These are phyloP conservation scores for human (Homo sapiens) DNA, from an alignment of 2,113 vertebrate species.

Conservation along the genomic window DNA sequence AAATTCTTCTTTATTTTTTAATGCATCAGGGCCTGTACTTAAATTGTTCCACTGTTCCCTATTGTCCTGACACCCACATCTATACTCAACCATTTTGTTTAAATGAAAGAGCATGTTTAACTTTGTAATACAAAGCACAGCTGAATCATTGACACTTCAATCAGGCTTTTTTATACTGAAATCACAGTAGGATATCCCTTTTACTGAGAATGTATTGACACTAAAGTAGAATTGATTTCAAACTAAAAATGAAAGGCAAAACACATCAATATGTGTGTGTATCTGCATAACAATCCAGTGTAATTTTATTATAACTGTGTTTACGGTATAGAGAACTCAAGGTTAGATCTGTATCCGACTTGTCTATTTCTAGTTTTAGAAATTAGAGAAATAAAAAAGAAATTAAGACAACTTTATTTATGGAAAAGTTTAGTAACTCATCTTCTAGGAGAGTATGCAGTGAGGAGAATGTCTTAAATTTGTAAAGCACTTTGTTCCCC, in stretches of 20 bases:
- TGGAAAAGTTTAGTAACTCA: background rate
- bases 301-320: slow-evolving; percentile 51
- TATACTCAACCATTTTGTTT: slow-evolving; percentile 75
- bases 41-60: slow-evolving; percentile 35
- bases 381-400: background rate
- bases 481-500: background rate
- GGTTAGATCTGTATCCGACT: background rate
- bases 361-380: background rate
- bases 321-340: slow-evolving; percentile 15
- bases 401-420: background rate
- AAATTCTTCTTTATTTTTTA: slow-evolving; percentile 41
- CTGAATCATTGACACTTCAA: slow-evolving; percentile 82
- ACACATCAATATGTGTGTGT: slow-evolving; percentile 42
- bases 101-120: slow-evolving; percentile 77
- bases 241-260: slow-evolving; percentile 67
- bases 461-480: background rate
- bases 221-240: slow-evolving; percentile 78
- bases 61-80: slow-evolving; percentile 44
- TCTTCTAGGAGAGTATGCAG: background rate
- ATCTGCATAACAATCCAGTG: slow-evolving; percentile 35
- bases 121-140: slow-evolving; percentile 78
- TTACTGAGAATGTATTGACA: slow-evolving; percentile 72
- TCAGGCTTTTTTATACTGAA: slow-evolving; percentile 81
- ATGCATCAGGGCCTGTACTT: background rate
- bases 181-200: slow-evolving; percentile 71